phyloP scores from a whole-genome alignment of 2,797 vertebrate species.

The Trichosurus vulpecula region DNA sequence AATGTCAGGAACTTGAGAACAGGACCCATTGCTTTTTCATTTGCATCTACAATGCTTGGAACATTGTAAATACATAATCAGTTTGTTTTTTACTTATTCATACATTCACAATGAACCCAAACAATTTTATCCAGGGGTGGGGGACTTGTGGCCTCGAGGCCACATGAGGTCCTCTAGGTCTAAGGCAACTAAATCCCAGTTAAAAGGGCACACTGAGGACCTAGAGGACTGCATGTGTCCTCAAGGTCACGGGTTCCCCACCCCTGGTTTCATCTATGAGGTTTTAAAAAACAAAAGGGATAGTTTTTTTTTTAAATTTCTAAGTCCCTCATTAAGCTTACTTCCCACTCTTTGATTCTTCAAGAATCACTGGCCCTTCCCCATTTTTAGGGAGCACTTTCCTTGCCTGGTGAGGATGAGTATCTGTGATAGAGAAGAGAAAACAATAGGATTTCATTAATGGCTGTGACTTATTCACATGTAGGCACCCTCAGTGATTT shows the following conservation, averaged over 20 bases:
- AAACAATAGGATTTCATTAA: not conserved
- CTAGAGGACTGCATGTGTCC: too few relatives aligned
- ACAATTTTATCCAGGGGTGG: not conserved
- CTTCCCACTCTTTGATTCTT: not conserved
- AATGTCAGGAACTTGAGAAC: not conserved
- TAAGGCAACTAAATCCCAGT: too few relatives aligned
- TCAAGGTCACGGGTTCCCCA: too few relatives aligned
- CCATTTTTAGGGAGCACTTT: not conserved
- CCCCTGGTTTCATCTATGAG: not conserved
- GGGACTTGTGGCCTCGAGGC: too few relatives aligned
- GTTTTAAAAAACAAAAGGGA: not conserved
- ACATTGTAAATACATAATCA: not conserved
- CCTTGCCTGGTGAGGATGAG: not conserved
- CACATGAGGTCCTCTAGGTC: too few relatives aligned
- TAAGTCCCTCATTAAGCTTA: not conserved
- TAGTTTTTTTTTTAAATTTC: not conserved
- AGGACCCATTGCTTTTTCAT: not conserved
- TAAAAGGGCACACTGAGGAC: too few relatives aligned
- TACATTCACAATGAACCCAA: not conserved
- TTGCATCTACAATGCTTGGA: not conserved
- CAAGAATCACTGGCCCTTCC: not conserved
- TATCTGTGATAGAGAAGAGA: not conserved
- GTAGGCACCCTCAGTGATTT: not conserved
- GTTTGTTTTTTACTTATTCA: not conserved
- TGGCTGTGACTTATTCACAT: not conserved